phyloP scores from a whole-genome alignment of 2,888 invertebrate species.

The Eilema griseolum region DNA sequence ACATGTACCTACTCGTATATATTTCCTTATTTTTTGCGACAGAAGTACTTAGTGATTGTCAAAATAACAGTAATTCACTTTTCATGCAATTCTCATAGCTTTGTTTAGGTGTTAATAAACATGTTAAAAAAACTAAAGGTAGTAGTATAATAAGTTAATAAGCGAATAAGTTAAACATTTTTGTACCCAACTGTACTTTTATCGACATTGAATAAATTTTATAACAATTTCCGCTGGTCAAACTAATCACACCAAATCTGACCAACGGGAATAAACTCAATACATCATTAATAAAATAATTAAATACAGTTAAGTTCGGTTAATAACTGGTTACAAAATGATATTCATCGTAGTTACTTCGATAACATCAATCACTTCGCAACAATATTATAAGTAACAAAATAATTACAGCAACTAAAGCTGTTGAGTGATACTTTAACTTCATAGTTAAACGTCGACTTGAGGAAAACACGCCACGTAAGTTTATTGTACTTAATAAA shows the following conservation, averaged over 20 bases:
- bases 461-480: not conserved
- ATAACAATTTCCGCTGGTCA: not conserved
- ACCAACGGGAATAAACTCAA: slow-evolving; percentile 9
- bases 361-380: slow-evolving; percentile 3
- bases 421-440: slow-evolving; percentile 1
- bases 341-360: slow-evolving; percentile 5
- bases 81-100: slow-evolving; percentile 14
- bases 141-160: too few relatives aligned
- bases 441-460: not conserved
- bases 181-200: not conserved
- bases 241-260: not conserved
- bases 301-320: slow-evolving; percentile 37
- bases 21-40: slow-evolving; percentile 23
- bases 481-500: slow-evolving; percentile 4
- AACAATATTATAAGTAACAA: not conserved
- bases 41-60: slow-evolving; percentile 14
- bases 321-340: slow-evolving; percentile 27
- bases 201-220: not conserved
- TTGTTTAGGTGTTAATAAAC: slow-evolving; percentile 5
- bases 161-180: too few relatives aligned
- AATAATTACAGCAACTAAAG: not conserved
- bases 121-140: not conserved
- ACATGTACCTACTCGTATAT: slow-evolving; percentile 8
- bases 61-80: slow-evolving; percentile 17
- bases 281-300: slow-evolving; percentile 36